Conservation (phyloP, 2,888 invertebrate genomes). For the Gymnoscelis rufifasciata region DNA sequence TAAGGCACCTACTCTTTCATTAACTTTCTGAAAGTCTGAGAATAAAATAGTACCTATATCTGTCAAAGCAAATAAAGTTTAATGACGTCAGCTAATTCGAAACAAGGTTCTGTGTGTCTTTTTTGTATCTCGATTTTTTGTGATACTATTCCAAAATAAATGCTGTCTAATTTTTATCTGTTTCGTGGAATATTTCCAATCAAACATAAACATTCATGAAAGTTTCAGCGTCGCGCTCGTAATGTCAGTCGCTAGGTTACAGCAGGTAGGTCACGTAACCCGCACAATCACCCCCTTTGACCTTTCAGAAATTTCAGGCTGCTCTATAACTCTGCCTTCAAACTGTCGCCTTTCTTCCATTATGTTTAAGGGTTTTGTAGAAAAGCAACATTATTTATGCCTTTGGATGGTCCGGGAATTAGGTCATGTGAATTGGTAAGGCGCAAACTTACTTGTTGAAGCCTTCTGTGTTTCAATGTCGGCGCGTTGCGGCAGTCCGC, state of each 20-base stretch:
- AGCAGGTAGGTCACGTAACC: conserved; percentile 20
- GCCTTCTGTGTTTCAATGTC: conserved; percentile 26
- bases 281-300: conserved; percentile 13
- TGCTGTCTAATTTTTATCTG: too few species aligned
- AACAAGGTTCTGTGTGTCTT: too few species aligned
- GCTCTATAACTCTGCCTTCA: conserved; percentile 1
- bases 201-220: conserved; percentile 4
- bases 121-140: too few species aligned
- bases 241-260: conserved; percentile 20
- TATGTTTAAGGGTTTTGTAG: not conserved
- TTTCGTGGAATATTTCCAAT: not conserved
- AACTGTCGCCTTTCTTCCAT: not conserved
- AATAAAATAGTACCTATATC: not conserved
- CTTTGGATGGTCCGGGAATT: conserved; percentile 6
- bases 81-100: too few species aligned
- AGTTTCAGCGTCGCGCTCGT: conserved; percentile 15
- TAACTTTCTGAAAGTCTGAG: not conserved
- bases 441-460: conserved; percentile 37
- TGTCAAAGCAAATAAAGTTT: too few species aligned
- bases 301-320: conserved; percentile 9
- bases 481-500: conserved; percentile 47
- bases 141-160: too few species aligned
- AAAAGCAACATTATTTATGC: conserved; percentile 3
- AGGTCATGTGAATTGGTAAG: conserved; percentile 14
- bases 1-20: not conserved